Evolutionary conservation across 1,140 invertebrate genomes (phyloP), one percentile per base, ranked within the genome.

Genomic region (Saxidomus purpurata): DNA sequence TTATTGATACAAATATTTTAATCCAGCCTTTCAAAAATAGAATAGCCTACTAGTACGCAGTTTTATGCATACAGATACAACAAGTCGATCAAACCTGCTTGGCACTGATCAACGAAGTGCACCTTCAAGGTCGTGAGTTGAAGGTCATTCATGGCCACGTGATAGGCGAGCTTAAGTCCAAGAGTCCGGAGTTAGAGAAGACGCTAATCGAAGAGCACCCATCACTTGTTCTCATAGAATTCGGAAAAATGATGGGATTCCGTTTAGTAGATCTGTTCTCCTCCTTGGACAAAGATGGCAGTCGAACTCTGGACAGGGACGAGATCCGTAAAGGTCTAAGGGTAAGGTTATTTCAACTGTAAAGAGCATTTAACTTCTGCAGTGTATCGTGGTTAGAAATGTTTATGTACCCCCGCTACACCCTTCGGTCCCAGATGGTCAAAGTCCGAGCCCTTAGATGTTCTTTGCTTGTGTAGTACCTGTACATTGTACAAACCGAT

Each of bases 261-360:
- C 81, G 93, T 15, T 77, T 93, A 0, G 89, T 93, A 19, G 93
- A 94, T 85, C 90, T 94, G 2, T 93, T 94, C 69, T 52, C 90
- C 28, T 90, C 90, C 25, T 91, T 94, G 80, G 93, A 94, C 88
- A 92, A 93, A 71, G 92, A 94, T 69, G 90, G 90, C 0, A 94
- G 92, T 89, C 93, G 90, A 25, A 89, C 91, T 19, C 86, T 94
- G 1, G 93, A 91, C 47, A 87, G 69, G n/a, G 81, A 87, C 1
- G 94, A 94, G 49, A 94, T 94, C 38, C 91, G 90, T 63, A 71
- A 67, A n/a, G 93, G 93, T 0, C 61, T 94, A 22, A 87, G 90
- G 92, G 94, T 94, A 87, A 43, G 74, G 2, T 15, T 43, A 11
- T 19, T 40, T 43, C 31, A 15, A 43, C 4, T n/a, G n/a, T n/a